Base-by-base conservation (phyloP, 1,140 invertebrate genomes). In the Adoxophyes honmai region DNA sequence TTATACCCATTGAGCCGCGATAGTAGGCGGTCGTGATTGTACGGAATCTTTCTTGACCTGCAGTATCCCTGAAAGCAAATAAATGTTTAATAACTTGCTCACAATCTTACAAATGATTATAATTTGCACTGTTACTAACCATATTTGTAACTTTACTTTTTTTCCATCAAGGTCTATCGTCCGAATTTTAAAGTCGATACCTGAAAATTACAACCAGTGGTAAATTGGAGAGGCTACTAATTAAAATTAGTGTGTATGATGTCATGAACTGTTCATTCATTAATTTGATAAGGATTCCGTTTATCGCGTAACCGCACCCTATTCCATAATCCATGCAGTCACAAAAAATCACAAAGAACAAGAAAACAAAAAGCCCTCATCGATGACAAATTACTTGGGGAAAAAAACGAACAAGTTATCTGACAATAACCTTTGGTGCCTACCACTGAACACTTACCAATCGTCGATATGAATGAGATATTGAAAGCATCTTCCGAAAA, bases 401-500 rank as follows among this genome's bases (percentile, higher is more conserved):
- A 87, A 28, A 28, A 28, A 28, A 28, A 28, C 21, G 21, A 28
- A 28, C 21, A 28, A 28, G 21, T 28, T 28, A 28, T 28, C 70
- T 79, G 76, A 84, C 81, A 88, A 84, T 86, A 84, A 87, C 84
- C 83, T 85, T 86, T 86, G 80, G 67, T 81, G 77, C 71, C 77
- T 75, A 80, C 21, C 74, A 79, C 57, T 54, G 61, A 75, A 56
- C 39, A 89, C 92, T 93, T 90, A 98, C 97, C 97, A 91, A 99
- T 99, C 38, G 97, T 98, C 54, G 97, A 98, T 84, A 99, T 99
- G 91, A 99, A 99, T 52, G 98, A 98, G 28, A 98, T 97, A 78
- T 98, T 99, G 90, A 99, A 99, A 57, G 97, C 97, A 92, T 99
- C 98, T 88, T 99, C 98, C 52, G 97, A 98, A 91, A 99, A 99